Conservation (phyloP, 2,113 vertebrate species). For the Sander vitreus region DNA sequence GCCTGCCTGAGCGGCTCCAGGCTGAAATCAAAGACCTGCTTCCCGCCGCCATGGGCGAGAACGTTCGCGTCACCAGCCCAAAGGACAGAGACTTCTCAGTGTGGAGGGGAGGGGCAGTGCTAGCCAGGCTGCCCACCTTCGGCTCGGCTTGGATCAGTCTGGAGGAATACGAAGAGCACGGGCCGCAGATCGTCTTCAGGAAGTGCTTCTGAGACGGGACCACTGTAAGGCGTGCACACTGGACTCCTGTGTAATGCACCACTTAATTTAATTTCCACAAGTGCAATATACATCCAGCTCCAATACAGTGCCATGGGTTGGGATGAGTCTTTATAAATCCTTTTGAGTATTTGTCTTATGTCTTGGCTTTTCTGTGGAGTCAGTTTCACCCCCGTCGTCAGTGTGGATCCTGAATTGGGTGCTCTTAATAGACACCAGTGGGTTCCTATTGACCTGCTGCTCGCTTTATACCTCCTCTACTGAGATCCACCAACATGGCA, state of each 20-base stretch:
- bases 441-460: background rate
- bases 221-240: background rate
- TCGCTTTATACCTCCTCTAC: background rate
- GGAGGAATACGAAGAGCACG: slow-evolving; percentile 81
- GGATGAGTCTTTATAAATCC: background rate
- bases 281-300: slow-evolving; percentile 38
- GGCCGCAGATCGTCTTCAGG: slow-evolving; percentile 81
- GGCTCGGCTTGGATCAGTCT: slow-evolving; percentile 79
- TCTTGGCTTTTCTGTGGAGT: background rate
- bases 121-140: slow-evolving; percentile 73
- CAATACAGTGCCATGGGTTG: background rate
- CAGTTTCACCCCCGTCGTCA: background rate
- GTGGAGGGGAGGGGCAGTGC: slow-evolving; percentile 81
- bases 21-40: slow-evolving; percentile 71
- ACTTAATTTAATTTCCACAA: background rate
- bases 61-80: slow-evolving; percentile 73
- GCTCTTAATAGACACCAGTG: background rate
- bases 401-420: background rate
- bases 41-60: slow-evolving; percentile 38
- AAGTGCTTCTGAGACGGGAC: slow-evolving; percentile 81
- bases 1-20: slow-evolving; percentile 80
- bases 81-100: slow-evolving; percentile 79
- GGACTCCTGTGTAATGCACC: background rate
- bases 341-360: slow-evolving; percentile 8
- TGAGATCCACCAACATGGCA: background rate